phyloP scores from a whole-genome alignment of 2,113 vertebrate species.

The Bothrops jararaca region DNA sequence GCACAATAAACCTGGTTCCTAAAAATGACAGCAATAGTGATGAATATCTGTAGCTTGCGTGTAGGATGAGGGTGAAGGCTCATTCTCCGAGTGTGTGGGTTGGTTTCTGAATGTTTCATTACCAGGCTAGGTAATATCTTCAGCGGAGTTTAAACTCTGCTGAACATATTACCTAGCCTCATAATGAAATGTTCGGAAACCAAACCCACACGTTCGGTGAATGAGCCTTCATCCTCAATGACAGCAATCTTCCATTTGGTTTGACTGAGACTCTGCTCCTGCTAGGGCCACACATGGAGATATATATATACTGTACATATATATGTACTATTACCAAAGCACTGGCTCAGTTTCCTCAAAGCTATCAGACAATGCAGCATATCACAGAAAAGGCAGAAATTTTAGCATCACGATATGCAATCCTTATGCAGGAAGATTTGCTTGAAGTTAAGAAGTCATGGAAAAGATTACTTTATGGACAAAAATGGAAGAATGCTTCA shows the following conservation, averaged over 20 bases:
- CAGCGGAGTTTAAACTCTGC: too few relatives aligned
- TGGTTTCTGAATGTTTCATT: too few relatives aligned
- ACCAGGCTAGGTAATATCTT: too few relatives aligned
- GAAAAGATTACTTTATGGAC: neutral
- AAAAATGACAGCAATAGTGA: neutral
- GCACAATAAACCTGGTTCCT: neutral
- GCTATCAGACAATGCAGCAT: neutral
- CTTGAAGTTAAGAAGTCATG: conserved; percentile 24
- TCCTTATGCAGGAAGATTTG: conserved; percentile 29
- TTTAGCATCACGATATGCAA: neutral
- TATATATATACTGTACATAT: neutral
- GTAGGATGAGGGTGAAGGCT: too few relatives aligned
- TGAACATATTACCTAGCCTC: too few relatives aligned
- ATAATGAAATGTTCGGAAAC: too few relatives aligned
- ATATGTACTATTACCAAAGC: neutral
- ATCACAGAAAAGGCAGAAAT: neutral
- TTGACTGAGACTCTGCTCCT: neutral
- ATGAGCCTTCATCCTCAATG: neutral
- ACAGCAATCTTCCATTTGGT: neutral
- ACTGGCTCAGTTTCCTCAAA: neutral
- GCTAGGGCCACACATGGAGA: neutral
- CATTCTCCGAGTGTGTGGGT: too few relatives aligned
- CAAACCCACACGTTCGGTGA: too few relatives aligned
- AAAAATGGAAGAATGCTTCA: too few relatives aligned
- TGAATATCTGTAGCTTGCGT: too few relatives aligned